phyloP scores from a whole-genome alignment of 2,113 vertebrate genomes.

The Mustela lutreola region DNA sequence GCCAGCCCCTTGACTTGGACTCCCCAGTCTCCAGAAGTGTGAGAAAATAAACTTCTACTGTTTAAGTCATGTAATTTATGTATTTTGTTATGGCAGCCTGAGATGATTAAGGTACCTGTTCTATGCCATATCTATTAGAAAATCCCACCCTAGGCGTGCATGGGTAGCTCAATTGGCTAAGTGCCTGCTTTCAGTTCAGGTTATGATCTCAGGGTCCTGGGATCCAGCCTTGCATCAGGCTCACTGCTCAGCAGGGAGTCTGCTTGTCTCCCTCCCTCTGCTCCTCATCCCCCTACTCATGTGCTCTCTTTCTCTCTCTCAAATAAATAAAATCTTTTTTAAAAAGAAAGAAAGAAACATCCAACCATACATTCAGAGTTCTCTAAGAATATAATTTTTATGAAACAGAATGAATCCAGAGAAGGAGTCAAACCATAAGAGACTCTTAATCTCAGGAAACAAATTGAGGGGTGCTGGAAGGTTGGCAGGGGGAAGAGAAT shows the following conservation, averaged over 20 bases:
- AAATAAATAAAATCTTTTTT: neutral
- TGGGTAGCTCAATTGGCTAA: neutral
- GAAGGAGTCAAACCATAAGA: too few species aligned
- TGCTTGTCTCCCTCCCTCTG: neutral
- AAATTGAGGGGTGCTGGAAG: too few species aligned
- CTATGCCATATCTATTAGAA: neutral
- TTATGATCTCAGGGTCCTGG: neutral
- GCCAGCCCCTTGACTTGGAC: neutral
- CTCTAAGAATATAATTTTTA: constrained; percentile 29
- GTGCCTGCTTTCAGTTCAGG: neutral
- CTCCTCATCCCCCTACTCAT: neutral
- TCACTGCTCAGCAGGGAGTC: neutral
- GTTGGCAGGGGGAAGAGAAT: too few species aligned
- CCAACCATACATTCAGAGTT: neutral
- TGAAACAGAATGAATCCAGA: too few species aligned
- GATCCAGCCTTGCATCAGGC: neutral
- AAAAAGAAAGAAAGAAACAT: neutral
- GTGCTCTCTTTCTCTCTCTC: neutral
- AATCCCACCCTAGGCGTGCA: neutral
- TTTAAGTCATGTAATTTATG: neutral
- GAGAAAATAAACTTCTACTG: neutral
- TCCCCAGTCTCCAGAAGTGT: neutral
- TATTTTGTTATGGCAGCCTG: neutral
- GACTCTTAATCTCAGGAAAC: too few species aligned
- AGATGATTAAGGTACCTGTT: neutral